These are phyloP conservation scores for Clarias gariepinus DNA, from an alignment of 2,113 vertebrate genomes.

Conservation along the genomic window DNA sequence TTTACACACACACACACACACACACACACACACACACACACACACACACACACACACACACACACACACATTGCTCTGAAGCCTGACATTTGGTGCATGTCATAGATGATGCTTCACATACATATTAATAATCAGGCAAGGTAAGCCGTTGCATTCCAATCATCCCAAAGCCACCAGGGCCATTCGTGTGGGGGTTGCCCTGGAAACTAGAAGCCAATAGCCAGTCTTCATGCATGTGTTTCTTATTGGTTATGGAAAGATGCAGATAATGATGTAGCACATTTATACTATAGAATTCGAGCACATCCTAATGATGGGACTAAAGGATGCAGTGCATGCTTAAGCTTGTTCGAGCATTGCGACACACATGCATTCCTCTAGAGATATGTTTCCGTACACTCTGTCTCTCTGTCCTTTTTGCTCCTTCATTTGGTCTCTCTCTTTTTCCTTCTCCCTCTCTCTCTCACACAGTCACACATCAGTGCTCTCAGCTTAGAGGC, in stretches of 20 bases:
- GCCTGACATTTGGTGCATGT: constrained; percentile 57
- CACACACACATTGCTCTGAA: constrained; percentile 21
- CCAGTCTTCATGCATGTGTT: constrained; percentile 4
- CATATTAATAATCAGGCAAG: constrained; percentile 64
- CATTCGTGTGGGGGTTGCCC: constrained; percentile 45
- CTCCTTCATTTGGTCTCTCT: background rate
- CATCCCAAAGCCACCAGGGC: constrained; percentile 25
- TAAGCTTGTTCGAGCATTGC: constrained; percentile 16
- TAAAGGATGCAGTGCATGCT: constrained; percentile 28
- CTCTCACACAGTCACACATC: constrained; percentile 20
- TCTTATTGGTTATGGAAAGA: constrained; percentile 31
- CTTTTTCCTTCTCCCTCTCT: background rate
- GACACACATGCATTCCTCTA: constrained; percentile 13
- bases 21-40: background rate
- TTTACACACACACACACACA: background rate
- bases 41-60: constrained; percentile 1
- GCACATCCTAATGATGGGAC: background rate
- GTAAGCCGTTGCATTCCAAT: constrained; percentile 50
- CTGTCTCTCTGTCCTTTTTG: background rate
- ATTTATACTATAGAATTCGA: background rate
- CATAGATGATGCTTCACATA: constrained; percentile 58
- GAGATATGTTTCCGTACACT: background rate
- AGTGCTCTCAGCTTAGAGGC: constrained; percentile 11
- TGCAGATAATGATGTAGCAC: background rate
- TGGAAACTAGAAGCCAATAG: constrained; percentile 49